Evolutionary conservation across 2,888 invertebrate species (phyloP).

Genomic region (Camponotus fellah): DNA sequence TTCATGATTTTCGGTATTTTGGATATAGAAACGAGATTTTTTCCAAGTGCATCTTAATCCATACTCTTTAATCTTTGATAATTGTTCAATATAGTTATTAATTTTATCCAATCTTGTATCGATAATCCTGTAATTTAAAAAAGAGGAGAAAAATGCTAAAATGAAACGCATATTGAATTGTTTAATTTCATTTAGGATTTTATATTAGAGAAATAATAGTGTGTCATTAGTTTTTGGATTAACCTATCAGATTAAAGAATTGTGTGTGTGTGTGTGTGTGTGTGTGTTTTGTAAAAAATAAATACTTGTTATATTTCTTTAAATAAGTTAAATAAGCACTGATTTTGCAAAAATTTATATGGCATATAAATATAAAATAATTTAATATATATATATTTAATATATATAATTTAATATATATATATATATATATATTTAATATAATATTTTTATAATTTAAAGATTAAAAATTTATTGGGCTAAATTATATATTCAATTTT

Average conservation of each 20-base stretch:
- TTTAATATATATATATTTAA: too few relatives aligned
- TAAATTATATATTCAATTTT: neutral
- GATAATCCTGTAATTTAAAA: neutral
- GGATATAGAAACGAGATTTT: neutral
- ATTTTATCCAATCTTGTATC: slow-evolving; percentile 19
- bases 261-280: too few relatives aligned
- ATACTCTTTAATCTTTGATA: neutral
- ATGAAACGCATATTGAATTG: too few relatives aligned
- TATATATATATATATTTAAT: neutral
- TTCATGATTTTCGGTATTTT: neutral
- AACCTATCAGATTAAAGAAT: too few relatives aligned
- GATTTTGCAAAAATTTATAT: too few relatives aligned
- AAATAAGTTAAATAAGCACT: too few relatives aligned
- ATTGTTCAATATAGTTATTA: neutral
- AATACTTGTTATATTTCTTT: too few relatives aligned
- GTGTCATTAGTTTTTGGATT: too few relatives aligned
- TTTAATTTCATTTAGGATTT: neutral
- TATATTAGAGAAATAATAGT: neutral
- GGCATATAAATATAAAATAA: too few relatives aligned
- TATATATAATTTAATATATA: too few relatives aligned
- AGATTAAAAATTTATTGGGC: neutral
- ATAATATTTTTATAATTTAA: neutral
- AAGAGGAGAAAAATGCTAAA: neutral
- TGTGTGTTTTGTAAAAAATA: too few relatives aligned
- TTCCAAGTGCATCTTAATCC: slow-evolving; percentile 14